Evolutionary conservation across 2,888 invertebrate genomes (phyloP).

Genomic region (Serripes groenlandicus): DNA sequence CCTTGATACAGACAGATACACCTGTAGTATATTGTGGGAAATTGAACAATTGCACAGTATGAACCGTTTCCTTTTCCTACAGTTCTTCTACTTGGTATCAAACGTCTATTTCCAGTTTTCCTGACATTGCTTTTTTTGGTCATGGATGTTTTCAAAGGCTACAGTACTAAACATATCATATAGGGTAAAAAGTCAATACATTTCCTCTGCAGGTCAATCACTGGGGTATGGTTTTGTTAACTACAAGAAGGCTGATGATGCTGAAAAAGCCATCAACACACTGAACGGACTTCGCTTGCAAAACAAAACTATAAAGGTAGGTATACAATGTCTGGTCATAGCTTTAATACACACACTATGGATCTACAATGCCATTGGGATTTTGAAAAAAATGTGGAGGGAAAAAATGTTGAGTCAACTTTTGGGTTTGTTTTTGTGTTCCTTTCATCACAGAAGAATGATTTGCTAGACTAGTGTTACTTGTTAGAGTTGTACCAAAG

Average conservation of each 20-base stretch:
- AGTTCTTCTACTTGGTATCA: not conserved
- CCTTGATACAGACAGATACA: too few relatives aligned
- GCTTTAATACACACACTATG: not conserved
- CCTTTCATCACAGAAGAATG: not conserved
- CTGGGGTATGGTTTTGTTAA: conserved; percentile 99
- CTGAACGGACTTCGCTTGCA: conserved; percentile 99
- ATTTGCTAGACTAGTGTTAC: not conserved
- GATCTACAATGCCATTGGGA: too few relatives aligned
- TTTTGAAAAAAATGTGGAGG: too few relatives aligned
- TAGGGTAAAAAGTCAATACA: too few relatives aligned
- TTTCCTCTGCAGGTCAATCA: conserved; percentile 97
- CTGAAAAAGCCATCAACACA: conserved; percentile 99
- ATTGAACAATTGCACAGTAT: not conserved
- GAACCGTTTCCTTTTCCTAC: not conserved
- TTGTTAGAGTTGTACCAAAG: too few relatives aligned
- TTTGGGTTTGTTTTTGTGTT: too few relatives aligned
- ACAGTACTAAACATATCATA: too few relatives aligned
- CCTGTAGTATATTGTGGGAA: not conserved
- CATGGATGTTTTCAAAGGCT: not conserved
- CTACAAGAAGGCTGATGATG: conserved; percentile 98
- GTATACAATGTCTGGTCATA: not conserved
- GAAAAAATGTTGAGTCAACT: too few relatives aligned
- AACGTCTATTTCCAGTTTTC: not conserved
- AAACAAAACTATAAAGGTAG: conserved; percentile 98
- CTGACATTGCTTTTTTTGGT: not conserved